phyloP scores from a whole-genome alignment of 2,888 invertebrate species.

The Rhorus exstirpatorius region DNA sequence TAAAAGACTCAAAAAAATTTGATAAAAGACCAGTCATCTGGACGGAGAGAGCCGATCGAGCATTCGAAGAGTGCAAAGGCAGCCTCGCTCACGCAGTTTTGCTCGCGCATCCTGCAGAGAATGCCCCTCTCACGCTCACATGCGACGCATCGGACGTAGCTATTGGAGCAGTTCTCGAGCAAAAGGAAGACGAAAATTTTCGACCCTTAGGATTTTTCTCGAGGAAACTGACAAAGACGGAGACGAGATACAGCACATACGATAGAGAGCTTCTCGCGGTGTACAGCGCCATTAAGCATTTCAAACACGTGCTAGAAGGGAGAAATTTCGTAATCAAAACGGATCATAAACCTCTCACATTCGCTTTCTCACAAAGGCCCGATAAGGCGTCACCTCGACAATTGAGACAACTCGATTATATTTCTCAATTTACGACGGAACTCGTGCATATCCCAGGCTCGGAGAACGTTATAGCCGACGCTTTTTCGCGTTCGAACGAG shows the following conservation, averaged over 20 bases:
- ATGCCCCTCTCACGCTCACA: constrained; percentile 30
- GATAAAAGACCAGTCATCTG: constrained; percentile 57
- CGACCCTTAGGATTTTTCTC: constrained; percentile 34
- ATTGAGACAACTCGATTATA: constrained; percentile 21
- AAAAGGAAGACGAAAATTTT: constrained; percentile 1
- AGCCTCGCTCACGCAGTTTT: constrained; percentile 43
- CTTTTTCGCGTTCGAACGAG: constrained; percentile 65
- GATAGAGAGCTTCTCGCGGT: constrained; percentile 33
- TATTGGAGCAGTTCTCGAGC: constrained; percentile 31
- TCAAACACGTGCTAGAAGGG: constrained; percentile 19
- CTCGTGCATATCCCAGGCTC: constrained; percentile 63
- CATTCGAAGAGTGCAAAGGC: constrained; percentile 52
- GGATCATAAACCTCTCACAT: constrained; percentile 34
- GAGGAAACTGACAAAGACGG: constrained; percentile 28
- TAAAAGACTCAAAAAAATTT: constrained; percentile 49
- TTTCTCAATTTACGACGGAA: constrained; percentile 47
- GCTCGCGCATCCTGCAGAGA: constrained; percentile 61
- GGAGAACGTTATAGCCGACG: constrained; percentile 71
- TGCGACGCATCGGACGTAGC: constrained; percentile 73
- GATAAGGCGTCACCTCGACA: constrained; percentile 34
- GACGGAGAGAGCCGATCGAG: constrained; percentile 37
- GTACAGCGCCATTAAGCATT: constrained; percentile 6
- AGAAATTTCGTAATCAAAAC: constrained; percentile 9
- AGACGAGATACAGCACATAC: constrained; percentile 18
- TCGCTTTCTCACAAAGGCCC: constrained; percentile 12